Percentiles rank a stretch among this genome's conserved stretches.
Evolutionary conservation across 2,888 invertebrate genomes (phyloP).

Genomic region (Hyppa rectilinea): DNA sequence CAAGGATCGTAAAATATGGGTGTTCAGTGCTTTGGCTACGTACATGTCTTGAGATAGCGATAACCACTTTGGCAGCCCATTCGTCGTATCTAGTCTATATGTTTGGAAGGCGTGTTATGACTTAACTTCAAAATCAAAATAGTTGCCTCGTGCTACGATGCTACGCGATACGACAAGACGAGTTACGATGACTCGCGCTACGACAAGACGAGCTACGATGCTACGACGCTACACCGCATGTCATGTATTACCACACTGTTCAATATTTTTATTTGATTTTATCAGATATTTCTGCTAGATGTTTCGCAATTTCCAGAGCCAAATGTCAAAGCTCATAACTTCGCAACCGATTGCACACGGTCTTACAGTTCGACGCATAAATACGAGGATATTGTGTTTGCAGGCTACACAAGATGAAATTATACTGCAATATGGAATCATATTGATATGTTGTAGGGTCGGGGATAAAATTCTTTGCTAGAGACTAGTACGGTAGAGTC

Average conservation of each 20-base stretch:
- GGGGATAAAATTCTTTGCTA: not conserved
- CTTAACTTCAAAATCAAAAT: too few relatives aligned
- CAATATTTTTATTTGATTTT: not conserved
- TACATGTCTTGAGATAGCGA: too few relatives aligned
- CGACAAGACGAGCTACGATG: not conserved
- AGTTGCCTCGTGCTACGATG: not conserved
- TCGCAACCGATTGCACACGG: conserved; percentile 60
- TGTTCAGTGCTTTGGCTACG: too few relatives aligned
- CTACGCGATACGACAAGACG: too few relatives aligned
- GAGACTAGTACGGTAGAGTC: not conserved
- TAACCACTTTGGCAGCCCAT: too few relatives aligned
- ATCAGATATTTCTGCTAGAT: not conserved
- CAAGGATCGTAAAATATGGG: too few relatives aligned
- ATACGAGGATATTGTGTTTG: conserved; percentile 55
- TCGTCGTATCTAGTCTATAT: too few relatives aligned
- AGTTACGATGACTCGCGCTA: too few relatives aligned
- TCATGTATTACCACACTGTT: not conserved
- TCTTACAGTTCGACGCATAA: conserved; percentile 43
- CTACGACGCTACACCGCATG: not conserved
- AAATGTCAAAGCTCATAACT: conserved; percentile 65
- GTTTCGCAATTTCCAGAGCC: conserved; percentile 1
- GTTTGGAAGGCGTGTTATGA: too few relatives aligned
- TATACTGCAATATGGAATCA: conserved; percentile 10
- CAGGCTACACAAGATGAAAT: conserved; percentile 8
- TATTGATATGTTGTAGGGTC: conserved; percentile 2